Conservation (phyloP, 2,113 vertebrate genomes). For the Poeciliopsis retropinna region DNA sequence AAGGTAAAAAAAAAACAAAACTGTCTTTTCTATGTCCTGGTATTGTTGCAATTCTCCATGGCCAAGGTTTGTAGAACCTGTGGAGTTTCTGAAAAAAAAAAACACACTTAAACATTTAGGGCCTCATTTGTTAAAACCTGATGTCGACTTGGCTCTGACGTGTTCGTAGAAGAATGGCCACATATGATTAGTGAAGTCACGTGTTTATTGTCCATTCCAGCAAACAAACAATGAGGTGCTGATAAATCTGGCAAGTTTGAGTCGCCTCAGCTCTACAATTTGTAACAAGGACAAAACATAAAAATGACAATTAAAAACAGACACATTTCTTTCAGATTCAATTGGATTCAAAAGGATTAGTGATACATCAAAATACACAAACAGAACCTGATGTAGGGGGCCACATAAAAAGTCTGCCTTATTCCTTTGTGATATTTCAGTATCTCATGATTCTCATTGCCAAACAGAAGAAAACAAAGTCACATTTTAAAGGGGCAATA, state of each 20-base stretch:
- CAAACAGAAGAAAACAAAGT: no score
- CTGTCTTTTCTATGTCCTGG: slow-evolving; percentile 5
- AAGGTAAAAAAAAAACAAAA: not conserved
- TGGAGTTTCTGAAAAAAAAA: not conserved
- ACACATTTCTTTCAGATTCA: not conserved
- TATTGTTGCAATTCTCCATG: not conserved
- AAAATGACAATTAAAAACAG: not conserved
- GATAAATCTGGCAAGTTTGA: not conserved
- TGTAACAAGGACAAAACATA: not conserved
- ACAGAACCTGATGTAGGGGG: not conserved
- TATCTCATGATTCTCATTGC: no score
- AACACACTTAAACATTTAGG: no score
- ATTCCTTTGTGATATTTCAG: not conserved
- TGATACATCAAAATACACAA: not conserved
- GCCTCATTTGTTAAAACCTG: no score
- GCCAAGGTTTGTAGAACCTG: not conserved
- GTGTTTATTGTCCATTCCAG: not conserved
- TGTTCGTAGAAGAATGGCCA: not conserved
- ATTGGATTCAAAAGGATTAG: not conserved
- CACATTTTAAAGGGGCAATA: no score
- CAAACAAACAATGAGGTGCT: not conserved
- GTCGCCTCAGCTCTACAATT: not conserved
- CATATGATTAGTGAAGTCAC: not conserved
- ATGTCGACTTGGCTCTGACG: not conserved
- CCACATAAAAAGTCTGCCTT: not conserved